phyloP scores from a whole-genome alignment of 2,797 vertebrate species.

The Cynodonichthys magdalenae region DNA sequence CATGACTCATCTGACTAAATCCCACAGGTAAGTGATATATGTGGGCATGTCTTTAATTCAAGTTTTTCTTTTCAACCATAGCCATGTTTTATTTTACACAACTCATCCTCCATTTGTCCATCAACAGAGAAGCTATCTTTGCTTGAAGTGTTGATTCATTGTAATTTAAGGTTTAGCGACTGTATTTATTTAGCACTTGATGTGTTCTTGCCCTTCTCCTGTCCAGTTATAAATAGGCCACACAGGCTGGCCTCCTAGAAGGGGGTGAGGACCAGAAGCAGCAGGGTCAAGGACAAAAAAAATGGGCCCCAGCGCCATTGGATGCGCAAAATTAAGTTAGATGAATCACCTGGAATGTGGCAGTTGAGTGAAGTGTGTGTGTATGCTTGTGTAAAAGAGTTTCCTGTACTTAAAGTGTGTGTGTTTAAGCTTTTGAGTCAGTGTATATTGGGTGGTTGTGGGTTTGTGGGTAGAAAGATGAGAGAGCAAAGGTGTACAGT shows the following conservation, averaged over 20 bases:
- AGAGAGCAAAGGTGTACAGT: constrained; percentile 60
- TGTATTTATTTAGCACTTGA: constrained; percentile 45
- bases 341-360: constrained; percentile 67
- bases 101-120: constrained; percentile 13
- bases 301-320: constrained; percentile 50
- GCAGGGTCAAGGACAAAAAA: constrained; percentile 73
- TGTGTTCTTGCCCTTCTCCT: constrained; percentile 35
- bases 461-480: constrained; percentile 56
- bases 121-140: constrained; percentile 21
- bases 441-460: constrained; percentile 40
- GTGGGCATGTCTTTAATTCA: constrained; percentile 9
- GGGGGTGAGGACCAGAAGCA: constrained; percentile 44
- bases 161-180: constrained; percentile 33
- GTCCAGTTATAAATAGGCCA: constrained; percentile 60
- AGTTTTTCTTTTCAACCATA: constrained; percentile 1
- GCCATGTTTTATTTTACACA: constrained; percentile 14
- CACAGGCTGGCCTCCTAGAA: constrained; percentile 47
- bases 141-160: constrained; percentile 32
- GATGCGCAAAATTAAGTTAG: constrained; percentile 74
- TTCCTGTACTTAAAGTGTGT: constrained; percentile 24
- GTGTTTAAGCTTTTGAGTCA: constrained; percentile 38
- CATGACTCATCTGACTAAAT: constrained; percentile 25
- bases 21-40: constrained; percentile 13
- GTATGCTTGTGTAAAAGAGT: constrained; percentile 12
- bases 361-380: constrained; percentile 63